Percentiles rank a stretch among this genome's conserved stretches.
phyloP scores from a whole-genome alignment of 2,888 invertebrate genomes.

The Seladonia tumulorum region DNA sequence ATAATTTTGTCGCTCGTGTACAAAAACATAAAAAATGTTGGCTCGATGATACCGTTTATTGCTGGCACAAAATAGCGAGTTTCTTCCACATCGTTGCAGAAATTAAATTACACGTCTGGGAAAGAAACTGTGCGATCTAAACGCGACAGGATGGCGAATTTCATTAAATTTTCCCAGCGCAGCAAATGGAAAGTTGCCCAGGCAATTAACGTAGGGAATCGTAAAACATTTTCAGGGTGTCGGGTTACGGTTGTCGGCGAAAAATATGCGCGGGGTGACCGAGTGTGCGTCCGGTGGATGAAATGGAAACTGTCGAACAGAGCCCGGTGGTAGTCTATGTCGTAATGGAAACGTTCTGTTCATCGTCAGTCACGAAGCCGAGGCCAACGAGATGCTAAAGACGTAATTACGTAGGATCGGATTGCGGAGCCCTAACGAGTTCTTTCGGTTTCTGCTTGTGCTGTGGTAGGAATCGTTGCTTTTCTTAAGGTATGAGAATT shows the following conservation, averaged over 20 bases:
- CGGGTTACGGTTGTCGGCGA: background rate
- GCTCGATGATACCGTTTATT: background rate
- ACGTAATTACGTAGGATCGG: constrained; percentile 70
- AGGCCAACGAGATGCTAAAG: constrained; percentile 67
- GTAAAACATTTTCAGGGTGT: background rate
- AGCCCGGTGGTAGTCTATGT: constrained; percentile 36
- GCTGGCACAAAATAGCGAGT: background rate
- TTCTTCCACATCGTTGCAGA: background rate
- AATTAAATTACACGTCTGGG: background rate
- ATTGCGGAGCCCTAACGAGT: constrained; percentile 62
- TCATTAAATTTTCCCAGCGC: background rate
- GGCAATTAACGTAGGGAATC: constrained; percentile 1
- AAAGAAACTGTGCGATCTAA: background rate
- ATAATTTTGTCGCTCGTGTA: no score
- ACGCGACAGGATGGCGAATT: background rate
- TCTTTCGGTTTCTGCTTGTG: constrained; percentile 20
- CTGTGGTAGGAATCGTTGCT: constrained; percentile 33
- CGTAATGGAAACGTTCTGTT: constrained; percentile 66
- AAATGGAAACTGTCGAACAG: constrained; percentile 39
- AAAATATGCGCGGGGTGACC: background rate
- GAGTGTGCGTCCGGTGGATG: background rate
- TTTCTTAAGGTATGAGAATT: constrained; percentile 21
- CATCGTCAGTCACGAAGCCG: constrained; percentile 52
- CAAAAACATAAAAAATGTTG: no score
- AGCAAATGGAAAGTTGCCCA: background rate